Evolutionary conservation across 2,113 vertebrate species (phyloP).

Genomic region (Globicephala melas): DNA sequence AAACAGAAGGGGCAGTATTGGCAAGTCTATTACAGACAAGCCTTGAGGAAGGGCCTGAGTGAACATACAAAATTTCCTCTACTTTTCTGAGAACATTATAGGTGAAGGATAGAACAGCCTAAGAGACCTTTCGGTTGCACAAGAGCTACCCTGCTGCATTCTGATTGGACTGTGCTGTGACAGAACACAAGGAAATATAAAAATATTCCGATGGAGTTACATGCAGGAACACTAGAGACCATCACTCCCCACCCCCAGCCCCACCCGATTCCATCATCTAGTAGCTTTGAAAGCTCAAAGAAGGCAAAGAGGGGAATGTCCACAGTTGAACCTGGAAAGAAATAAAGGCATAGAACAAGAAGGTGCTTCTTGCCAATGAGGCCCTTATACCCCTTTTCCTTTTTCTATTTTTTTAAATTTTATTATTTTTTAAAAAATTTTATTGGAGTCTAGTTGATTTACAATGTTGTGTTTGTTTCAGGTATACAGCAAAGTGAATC

Average conservation of each 20-base stretch:
- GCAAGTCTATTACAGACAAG: background rate
- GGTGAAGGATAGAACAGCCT: background rate
- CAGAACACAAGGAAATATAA: background rate
- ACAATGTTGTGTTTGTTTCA: too few species aligned
- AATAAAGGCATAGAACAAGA: background rate
- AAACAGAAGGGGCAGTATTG: background rate
- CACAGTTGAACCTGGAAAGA: background rate
- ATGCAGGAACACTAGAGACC: background rate
- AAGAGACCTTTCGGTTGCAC: background rate
- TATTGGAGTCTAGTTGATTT: too few species aligned
- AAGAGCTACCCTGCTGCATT: background rate
- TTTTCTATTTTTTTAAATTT: background rate
- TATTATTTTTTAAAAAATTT: too few species aligned
- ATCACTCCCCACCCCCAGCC: rapidly evolving
- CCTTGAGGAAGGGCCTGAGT: background rate
- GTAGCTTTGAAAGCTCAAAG: background rate
- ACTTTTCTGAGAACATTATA: background rate
- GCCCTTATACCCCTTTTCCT: background rate
- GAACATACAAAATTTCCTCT: background rate
- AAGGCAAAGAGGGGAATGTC: background rate
- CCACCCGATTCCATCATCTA: background rate
- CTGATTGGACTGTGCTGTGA: background rate
- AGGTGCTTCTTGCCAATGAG: background rate
- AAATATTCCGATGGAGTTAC: background rate
- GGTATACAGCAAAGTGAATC: too few species aligned